These are phyloP conservation scores for Macropodus opercularis DNA, from an alignment of 2,797 vertebrate genomes.

Conservation along the genomic window DNA sequence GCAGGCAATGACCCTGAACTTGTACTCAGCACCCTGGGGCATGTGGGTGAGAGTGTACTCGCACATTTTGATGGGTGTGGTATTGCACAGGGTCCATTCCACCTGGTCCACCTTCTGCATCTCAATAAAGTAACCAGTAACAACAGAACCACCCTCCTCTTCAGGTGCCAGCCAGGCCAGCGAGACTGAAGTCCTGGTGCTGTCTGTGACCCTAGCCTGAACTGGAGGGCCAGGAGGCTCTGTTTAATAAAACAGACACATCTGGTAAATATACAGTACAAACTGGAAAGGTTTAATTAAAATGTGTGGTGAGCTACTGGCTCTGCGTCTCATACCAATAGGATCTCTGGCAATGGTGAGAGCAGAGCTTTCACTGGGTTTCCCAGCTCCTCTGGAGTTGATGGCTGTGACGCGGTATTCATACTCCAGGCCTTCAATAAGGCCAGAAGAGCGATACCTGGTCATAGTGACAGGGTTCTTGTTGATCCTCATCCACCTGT, in stretches of 20 bases:
- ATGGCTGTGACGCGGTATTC: conserved; percentile 95
- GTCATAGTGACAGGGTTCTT: conserved; percentile 98
- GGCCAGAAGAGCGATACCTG: conserved; percentile 94
- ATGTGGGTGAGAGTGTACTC: conserved; percentile 98
- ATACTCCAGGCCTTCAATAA: conserved; percentile 95
- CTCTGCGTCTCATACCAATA: conserved; percentile 84
- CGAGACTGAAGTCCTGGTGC: conserved; percentile 95
- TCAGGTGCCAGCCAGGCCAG: conserved; percentile 95
- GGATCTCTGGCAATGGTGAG: conserved; percentile 94
- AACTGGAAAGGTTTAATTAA: background rate
- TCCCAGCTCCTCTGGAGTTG: conserved; percentile 93
- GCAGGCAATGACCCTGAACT: conserved; percentile 94
- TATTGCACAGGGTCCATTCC: conserved; percentile 99
- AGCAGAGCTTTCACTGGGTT: conserved; percentile 91
- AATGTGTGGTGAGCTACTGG: background rate
- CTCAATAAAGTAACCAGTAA: conserved; percentile 96
- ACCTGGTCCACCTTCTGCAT: conserved; percentile 99
- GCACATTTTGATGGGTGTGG: conserved; percentile 96
- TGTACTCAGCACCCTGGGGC: conserved; percentile 97
- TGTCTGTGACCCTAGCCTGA: conserved; percentile 93
- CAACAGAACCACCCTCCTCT: conserved; percentile 93
- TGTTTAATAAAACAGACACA: conserved; percentile 65
- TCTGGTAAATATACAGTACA: conserved; percentile 3
- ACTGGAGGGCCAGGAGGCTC: conserved; percentile 93
- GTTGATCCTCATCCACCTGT: conserved; percentile 94